A percentile compares a stretch with the other conserved stretches of the same genome.
Conservation (phyloP, 2,113 vertebrate genomes). For the Corythaeola cristata region DNA sequence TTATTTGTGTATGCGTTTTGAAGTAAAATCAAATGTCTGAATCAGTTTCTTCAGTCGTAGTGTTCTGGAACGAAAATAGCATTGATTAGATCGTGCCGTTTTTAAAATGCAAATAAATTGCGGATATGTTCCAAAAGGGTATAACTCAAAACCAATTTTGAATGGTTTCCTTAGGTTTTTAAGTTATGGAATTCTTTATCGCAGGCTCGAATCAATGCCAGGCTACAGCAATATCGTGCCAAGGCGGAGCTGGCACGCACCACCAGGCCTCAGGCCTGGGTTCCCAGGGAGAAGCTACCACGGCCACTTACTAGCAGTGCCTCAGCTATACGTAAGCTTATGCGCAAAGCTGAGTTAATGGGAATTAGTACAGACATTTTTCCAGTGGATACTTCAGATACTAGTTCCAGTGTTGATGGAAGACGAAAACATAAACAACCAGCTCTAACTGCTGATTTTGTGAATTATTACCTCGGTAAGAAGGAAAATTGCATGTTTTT, state of each 20-base stretch:
- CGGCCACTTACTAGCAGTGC: slow-evolving; percentile 95
- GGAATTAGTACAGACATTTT: slow-evolving; percentile 99
- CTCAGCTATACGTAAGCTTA: slow-evolving; percentile 94
- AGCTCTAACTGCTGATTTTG: slow-evolving; percentile 95
- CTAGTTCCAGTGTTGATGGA: slow-evolving; percentile 93
- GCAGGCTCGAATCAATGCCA: slow-evolving; percentile 92
- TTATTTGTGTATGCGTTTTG: neutral
- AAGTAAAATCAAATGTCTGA: neutral
- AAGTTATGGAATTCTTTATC: neutral
- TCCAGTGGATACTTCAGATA: slow-evolving; percentile 94
- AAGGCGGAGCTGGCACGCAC: slow-evolving; percentile 95
- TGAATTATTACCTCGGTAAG: slow-evolving; percentile 98
- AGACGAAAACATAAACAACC: slow-evolving; percentile 97
- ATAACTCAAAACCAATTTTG: neutral
- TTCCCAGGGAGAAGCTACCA: slow-evolving; percentile 94
- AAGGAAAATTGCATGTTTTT: neutral
- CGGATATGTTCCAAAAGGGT: neutral
- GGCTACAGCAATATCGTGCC: slow-evolving; percentile 93
- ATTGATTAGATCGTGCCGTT: neutral
- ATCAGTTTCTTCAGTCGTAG: neutral
- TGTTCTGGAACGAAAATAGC: neutral
- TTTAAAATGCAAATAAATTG: neutral
- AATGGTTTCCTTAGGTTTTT: neutral
- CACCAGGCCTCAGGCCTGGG: slow-evolving; percentile 95
- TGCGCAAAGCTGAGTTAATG: slow-evolving; percentile 97